phyloP scores from a whole-genome alignment of 2,888 invertebrate genomes.

The Apodemia hepburni region DNA sequence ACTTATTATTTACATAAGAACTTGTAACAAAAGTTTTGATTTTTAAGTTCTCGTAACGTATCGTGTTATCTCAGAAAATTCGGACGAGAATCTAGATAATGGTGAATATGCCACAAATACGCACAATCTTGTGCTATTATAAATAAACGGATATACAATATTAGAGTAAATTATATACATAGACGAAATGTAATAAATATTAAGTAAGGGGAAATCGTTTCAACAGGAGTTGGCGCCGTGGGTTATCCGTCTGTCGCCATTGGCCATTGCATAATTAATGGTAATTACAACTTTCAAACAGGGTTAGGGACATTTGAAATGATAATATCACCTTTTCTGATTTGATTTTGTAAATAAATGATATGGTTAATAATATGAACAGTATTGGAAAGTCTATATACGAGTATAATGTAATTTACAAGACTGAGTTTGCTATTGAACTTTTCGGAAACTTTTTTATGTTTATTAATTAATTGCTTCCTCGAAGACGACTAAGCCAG shows the following conservation, averaged over 20 bases:
- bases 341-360: constrained; percentile 1
- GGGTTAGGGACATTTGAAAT: constrained; percentile 20
- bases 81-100: no score
- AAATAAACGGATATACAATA: no score
- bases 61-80: no score
- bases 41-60: no score
- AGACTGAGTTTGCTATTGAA: neutral
- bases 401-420: neutral
- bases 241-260: constrained; percentile 39
- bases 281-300: constrained; percentile 27
- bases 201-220: constrained; percentile 21
- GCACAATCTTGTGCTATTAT: no score
- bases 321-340: constrained; percentile 10
- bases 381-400: neutral
- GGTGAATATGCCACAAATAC: no score
- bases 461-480: no score
- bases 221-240: constrained; percentile 27
- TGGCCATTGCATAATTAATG: constrained; percentile 42
- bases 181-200: constrained; percentile 23
- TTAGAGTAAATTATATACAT: constrained; percentile 9
- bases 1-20: no score
- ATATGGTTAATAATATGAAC: neutral
- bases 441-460: no score
- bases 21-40: no score
- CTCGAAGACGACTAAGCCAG: no score